Evolutionary conservation across 1,140 invertebrate genomes (phyloP).

Genomic region (Mercenaria mercenaria): DNA sequence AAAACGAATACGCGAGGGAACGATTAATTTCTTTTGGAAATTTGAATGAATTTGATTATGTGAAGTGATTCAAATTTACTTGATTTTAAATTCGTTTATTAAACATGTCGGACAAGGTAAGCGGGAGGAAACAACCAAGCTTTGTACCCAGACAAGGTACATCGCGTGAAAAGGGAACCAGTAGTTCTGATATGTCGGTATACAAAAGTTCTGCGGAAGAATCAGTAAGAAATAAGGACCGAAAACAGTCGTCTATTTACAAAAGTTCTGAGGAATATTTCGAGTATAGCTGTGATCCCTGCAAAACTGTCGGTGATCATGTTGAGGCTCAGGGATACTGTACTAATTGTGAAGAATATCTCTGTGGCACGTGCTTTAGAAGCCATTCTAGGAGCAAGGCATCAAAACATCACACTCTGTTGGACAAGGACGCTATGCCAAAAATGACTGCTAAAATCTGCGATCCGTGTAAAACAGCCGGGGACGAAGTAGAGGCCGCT

Average conservation of each 20-base stretch:
- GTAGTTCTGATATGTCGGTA: not conserved
- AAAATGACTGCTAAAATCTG: not conserved
- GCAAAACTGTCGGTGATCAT: not conserved
- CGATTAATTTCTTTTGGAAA: too few species aligned
- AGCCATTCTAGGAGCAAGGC: not conserved
- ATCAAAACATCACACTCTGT: not conserved
- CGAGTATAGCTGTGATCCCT: slow-evolving; percentile 20
- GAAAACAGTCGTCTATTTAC: not conserved
- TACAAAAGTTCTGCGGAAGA: not conserved
- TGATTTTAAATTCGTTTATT: too few species aligned
- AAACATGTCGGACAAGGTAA: too few species aligned
- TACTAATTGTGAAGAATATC: slow-evolving; percentile 2
- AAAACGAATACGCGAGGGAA: too few species aligned
- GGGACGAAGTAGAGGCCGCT: not conserved
- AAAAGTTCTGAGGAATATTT: not conserved
- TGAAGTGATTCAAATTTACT: too few species aligned
- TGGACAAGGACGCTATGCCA: not conserved
- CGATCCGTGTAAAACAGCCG: not conserved
- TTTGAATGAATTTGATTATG: too few species aligned
- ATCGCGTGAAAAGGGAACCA: not conserved
- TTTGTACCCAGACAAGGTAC: too few species aligned
- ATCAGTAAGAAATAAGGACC: not conserved
- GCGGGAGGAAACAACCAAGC: too few species aligned
- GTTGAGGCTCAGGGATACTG: not conserved
- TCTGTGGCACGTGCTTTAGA: too few species aligned